Evolutionary conservation across 2,113 vertebrate species (phyloP), one percentile per base, ranked within the genome.

Genomic region (Tenebrosternarchus preto): DNA sequence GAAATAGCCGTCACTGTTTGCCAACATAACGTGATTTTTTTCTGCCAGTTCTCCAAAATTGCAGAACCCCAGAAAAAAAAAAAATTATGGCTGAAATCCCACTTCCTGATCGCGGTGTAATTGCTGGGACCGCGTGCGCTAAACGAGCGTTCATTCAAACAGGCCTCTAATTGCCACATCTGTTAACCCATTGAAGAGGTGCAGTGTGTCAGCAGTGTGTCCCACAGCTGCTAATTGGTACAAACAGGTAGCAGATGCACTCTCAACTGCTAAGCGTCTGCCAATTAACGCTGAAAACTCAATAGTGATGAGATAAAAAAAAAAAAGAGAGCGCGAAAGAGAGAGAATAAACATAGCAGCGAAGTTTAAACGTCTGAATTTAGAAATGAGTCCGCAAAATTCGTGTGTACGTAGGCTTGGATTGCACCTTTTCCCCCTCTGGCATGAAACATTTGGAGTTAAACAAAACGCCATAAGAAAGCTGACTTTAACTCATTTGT

Each of bases 131-230:
- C 46, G 83, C 46, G 92, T 89, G 91, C 88, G 88, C 90, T 93
- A 93, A 95, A 94, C 92, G 93, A 94, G 90, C 91, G 91, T 90
- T 90, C 88, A 90, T 95, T 94, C 92, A 94, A 95, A 94, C 93
- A 90, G 94, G 92, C 91, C 90, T 90, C 91, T 95, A 91, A 95
- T 96, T 95, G 94, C 92, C 91, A 89, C 92, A 93, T 95, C 93
- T 95, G 87, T 96, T 95, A 96, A 94, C 93, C 90, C 91, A 86
- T 86, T 90, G 92, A 93, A 90, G 86, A 92, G 87, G 89, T 85
- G n/a, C n/a, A n/a, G n/a, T n/a, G n/a, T n/a, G 89, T 88, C 89
- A 87, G 85, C 70, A 83, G 86, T 82, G 89, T 87, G 88, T 91
- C 91, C 89, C 84, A 84, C 88, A 86, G 84, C 87, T 90, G 88